phyloP scores from a whole-genome alignment of 2,888 invertebrate genomes.

The Tortricodes alternella region DNA sequence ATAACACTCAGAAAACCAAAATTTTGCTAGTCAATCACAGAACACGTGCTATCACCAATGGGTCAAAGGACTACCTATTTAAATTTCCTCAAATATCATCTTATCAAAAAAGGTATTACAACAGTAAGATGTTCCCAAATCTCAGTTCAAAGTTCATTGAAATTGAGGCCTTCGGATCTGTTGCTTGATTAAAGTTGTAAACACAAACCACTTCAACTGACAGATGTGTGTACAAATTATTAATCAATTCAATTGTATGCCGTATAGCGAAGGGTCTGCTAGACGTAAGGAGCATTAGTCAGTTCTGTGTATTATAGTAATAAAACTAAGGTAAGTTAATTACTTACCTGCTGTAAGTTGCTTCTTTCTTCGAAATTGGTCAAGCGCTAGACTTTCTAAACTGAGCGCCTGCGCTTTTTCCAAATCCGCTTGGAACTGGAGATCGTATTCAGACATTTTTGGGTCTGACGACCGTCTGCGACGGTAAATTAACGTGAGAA shows the following conservation, averaged over 20 bases:
- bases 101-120: background rate
- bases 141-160: slow-evolving; percentile 23
- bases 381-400: slow-evolving; percentile 92
- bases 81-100: too few species aligned
- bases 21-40: too few species aligned
- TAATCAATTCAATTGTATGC: background rate
- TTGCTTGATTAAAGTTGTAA: slow-evolving; percentile 24
- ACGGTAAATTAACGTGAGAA: slow-evolving; percentile 61
- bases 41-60: too few species aligned
- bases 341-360: slow-evolving; percentile 78
- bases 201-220: slow-evolving; percentile 26
- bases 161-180: slow-evolving; percentile 12
- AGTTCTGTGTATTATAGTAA: too few species aligned
- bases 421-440: slow-evolving; percentile 92
- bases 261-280: background rate
- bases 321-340: slow-evolving; percentile 69
- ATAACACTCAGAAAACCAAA: too few species aligned
- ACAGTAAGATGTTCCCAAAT: background rate
- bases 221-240: slow-evolving; percentile 16
- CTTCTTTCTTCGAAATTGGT: slow-evolving; percentile 90
- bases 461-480: slow-evolving; percentile 54
- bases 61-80: too few species aligned
- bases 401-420: slow-evolving; percentile 94
- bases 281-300: too few species aligned
- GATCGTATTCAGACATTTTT: slow-evolving; percentile 87